Evolutionary conservation across 2,888 invertebrate genomes (phyloP), one percentile per base, ranked within the genome.

Genomic region (Vandiemenella viatica): DNA sequence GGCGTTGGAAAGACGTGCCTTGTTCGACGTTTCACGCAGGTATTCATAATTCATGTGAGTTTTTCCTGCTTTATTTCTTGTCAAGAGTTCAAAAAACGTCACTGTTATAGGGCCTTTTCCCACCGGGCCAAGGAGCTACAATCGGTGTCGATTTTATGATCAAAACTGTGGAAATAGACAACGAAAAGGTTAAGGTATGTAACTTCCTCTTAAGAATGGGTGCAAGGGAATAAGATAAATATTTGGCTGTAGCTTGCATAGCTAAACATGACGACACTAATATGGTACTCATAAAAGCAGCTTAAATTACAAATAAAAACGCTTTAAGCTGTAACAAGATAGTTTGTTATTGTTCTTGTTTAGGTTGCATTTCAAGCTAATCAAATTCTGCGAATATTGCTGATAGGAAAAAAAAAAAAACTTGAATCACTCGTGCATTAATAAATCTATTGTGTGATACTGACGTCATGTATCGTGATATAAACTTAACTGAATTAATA

Each of bases 131-230:
- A 71, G 95, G 95, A 58, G 96, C 96, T 49, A 97, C 96, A 3
- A 97, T 97, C 61, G 96, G 96, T 50, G 96, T 97, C 20, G 97
- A 97, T 74, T 97, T 97, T 67, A 95, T 97, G 95, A 96, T 97
- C 54, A 97, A 97, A 73, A 95, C 95, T 47, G 91, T 97, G 7
- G 93, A 95, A 75, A 89, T 97, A 50, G 93, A 90, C 61, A 88
- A 88, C 63, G 89, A 90, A 69, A 89, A 88, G 80, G 86, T 91
- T 59, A 91, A 91, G 78, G 87, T 88, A 72, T 67, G 55, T 54
- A 13, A 16, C 16, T n/a, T n/a, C n/a, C n/a, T n/a, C n/a, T n/a
- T n/a, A n/a, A n/a, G n/a, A n/a, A n/a, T n/a, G n/a, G n/a, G n/a
- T n/a, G n/a, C n/a, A n/a, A n/a, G n/a, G 5, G 1, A 10, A 51